Percentiles rank a stretch among this genome's conserved stretches.
These are phyloP conservation scores for Xiphophorus birchmanni DNA, from an alignment of 2,797 vertebrate species.

Conservation along the genomic window DNA sequence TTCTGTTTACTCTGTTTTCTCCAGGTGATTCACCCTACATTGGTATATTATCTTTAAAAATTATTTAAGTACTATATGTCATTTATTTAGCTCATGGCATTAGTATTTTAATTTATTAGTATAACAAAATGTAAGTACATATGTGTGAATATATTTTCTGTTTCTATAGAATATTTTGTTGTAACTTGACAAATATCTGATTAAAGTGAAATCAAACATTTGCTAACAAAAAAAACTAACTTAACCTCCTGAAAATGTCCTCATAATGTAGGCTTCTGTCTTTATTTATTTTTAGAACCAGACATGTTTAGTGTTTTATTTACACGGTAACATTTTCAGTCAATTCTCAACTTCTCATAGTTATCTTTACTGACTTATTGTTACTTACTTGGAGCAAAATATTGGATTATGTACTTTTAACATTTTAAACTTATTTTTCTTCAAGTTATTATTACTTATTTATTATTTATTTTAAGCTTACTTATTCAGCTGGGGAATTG, in stretches of 20 bases:
- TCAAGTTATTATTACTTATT: background rate
- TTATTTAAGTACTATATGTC: background rate
- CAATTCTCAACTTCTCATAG: background rate
- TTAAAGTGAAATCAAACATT: background rate
- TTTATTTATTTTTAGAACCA: background rate
- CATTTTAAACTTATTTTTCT: background rate
- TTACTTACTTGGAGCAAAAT: background rate
- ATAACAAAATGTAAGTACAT: background rate
- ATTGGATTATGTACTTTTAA: too few species aligned
- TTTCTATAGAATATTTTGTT: background rate
- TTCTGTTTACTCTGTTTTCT: constrained; percentile 13
- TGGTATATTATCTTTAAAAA: background rate
- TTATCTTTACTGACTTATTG: background rate
- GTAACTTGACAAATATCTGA: background rate
- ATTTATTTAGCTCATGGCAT: background rate
- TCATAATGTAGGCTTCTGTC: background rate
- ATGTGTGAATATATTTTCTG: background rate
- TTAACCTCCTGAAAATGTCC: background rate
- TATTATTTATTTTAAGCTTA: background rate
- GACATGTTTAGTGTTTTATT: background rate
- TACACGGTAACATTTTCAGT: background rate
- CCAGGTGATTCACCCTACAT: constrained; percentile 7
- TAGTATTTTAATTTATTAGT: background rate
- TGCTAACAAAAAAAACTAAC: background rate
- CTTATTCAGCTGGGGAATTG: background rate